Evolutionary conservation across 2,113 vertebrate species (phyloP), one percentile per base, ranked within the genome.

Genomic region (Caranx melampygus): DNA sequence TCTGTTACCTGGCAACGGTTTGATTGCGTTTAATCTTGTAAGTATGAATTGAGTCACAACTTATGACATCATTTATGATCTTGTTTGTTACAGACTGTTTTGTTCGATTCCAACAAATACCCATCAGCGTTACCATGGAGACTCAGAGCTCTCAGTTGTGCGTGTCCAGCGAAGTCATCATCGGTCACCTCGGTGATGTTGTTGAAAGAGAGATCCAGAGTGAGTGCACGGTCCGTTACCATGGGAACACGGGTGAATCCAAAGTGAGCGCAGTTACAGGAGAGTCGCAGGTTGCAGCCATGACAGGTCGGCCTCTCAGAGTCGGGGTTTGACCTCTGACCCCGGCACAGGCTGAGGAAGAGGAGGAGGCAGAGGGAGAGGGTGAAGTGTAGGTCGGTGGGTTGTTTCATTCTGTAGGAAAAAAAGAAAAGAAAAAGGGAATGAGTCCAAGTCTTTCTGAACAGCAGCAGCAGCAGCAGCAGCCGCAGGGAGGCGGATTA

Each of bases 191-290:
- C 3, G 6, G 35, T 51, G 78, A 92, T 91, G 73, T 72, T 21
- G 68, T 92, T 92, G 26, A 71, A 87, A 45, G 90, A 86, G 1
- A 92, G 88, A 9, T 89, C 86, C 0, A 92, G 77, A 6, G 45
- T 67, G 67, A 87, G 42, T 18, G 90, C 88, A 0, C 1, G 26
- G 7, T 7, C 77, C 0, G 89, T 80, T 26, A 79, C 88, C 26
- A 6, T 5, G 75, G 91, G 90, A 75, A 92, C 78, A 0, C 2
- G 0, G 8, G 18, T 12, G 6, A 85, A 83, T 26, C 83, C 78
- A 0, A 6, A 6, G 0, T 26, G 3, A 60, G 91, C 90, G 81
- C 91, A 92, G 88, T 90, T 64, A 6, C 91, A 92, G 65, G 40
- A 33, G 5, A 85, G 52, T 1, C 1, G 31, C 1, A 0, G 72